Evolutionary conservation across 1,140 invertebrate genomes (phyloP), one percentile per base, ranked within the genome.

Genomic region (Cherax destructor): DNA sequence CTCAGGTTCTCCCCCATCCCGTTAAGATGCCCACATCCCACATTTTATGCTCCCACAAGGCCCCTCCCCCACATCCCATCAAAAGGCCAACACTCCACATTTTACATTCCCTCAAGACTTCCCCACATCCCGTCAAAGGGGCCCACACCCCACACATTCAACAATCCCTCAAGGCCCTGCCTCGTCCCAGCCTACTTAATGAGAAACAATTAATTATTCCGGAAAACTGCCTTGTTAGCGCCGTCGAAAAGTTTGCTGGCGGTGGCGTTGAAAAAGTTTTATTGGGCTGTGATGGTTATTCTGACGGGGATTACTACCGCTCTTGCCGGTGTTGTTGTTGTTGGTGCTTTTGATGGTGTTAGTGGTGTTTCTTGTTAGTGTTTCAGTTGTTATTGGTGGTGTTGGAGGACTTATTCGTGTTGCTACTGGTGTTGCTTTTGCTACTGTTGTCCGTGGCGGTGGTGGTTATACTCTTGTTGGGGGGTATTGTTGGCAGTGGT

Each of bases 141-240:
- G 9, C 30, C 76, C 49, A 41, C 49, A 24, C 56, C 4, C 80
- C 80, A 59, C 10, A 21, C 83, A 30, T n/a, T 13, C 16, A 50
- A 3, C 76, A 21, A 9, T 24, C 72, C 83, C 49, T 76, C 69
- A 52, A 47, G 18, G 59, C 76, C 52, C 52, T 30, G 9, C 41
- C 76, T 77, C 16, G 30, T 13, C 24, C 30, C 61, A 13, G 72
- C 78, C 77, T 88, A 65, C 78, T 81, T 88, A 88, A 88, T 88
- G 86, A 88, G 76, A 88, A 88, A 88, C 86, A 88, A 88, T 88
- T 88, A 80, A 88, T 88, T 88, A 88, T 88, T 21, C 78, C 59
- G 78, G 86, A 59, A 88, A 88, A 88, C 86, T 69, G 79, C 30
- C 77, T 88, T 88, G 86, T 88, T 88, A 88, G 86, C 79, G 78